Evolutionary conservation across 2,888 invertebrate species (phyloP).

Genomic region (Odontocolon sp.): DNA sequence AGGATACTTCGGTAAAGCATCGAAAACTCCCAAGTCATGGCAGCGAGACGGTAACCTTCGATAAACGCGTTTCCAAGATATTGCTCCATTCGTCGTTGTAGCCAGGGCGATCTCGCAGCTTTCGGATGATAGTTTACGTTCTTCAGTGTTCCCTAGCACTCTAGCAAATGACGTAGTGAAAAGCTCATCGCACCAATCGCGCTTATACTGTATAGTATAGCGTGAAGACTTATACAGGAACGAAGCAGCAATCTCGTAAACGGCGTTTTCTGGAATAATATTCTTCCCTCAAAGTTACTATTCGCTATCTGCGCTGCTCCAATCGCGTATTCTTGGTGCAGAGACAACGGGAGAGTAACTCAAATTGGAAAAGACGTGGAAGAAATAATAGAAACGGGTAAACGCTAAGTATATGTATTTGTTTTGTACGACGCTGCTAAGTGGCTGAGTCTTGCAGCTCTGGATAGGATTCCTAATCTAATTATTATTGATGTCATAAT

Average conservation of each 20-base stretch:
- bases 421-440: too few species aligned
- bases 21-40: constrained; percentile 13
- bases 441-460: too few species aligned
- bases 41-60: constrained; percentile 10
- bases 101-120: not conserved
- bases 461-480: too few species aligned
- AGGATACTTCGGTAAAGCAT: constrained; percentile 4
- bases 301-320: not conserved
- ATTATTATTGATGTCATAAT: too few species aligned
- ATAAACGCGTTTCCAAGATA: constrained; percentile 27
- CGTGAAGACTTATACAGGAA: not conserved
- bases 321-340: too few species aligned
- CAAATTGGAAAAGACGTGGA: too few species aligned
- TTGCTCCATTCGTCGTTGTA: constrained; percentile 6
- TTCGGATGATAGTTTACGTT: constrained; percentile 12
- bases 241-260: constrained; percentile 15
- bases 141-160: constrained; percentile 1
- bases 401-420: too few species aligned
- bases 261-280: constrained; percentile 14
- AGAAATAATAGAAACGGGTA: too few species aligned
- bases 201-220: not conserved
- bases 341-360: too few species aligned
- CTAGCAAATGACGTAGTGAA: constrained; percentile 24
- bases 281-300: constrained; percentile 1
- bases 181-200: not conserved